Evolutionary conservation across 1,140 invertebrate species (phyloP).

Genomic region (Heliconius himera): DNA sequence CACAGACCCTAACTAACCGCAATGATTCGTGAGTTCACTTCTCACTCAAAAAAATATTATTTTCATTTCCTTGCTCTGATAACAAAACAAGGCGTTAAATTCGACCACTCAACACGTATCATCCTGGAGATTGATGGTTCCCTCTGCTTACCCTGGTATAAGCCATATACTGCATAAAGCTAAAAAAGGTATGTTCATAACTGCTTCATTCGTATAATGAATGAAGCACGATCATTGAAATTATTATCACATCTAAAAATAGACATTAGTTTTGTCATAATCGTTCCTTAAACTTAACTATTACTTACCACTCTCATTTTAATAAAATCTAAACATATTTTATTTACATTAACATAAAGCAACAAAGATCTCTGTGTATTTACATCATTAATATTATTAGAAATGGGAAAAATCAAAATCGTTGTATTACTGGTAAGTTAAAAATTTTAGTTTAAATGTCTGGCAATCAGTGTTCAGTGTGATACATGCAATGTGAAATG

Average conservation of each 20-base stretch:
- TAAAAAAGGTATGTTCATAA: too few species aligned
- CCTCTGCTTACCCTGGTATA: too few species aligned
- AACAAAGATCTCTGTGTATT: background rate
- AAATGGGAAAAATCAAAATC: background rate
- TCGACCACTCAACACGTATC: too few species aligned
- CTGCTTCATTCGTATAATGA: too few species aligned
- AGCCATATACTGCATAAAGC: too few species aligned
- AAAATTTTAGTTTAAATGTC: slow-evolving; percentile 7
- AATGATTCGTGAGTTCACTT: too few species aligned
- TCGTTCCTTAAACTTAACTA: background rate
- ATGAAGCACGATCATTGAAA: background rate
- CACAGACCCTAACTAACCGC: too few species aligned
- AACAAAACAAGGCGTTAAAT: too few species aligned
- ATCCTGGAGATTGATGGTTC: too few species aligned
- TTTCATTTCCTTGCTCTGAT: too few species aligned
- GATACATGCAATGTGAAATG: slow-evolving; percentile 25
- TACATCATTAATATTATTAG: slow-evolving; percentile 8
- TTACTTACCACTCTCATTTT: background rate
- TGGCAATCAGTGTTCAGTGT: slow-evolving; percentile 25
- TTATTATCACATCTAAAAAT: background rate
- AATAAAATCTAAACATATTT: background rate
- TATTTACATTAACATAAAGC: background rate
- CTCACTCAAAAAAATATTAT: too few species aligned
- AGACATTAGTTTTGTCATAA: background rate
- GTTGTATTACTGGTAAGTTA: background rate